Base-by-base conservation (phyloP, 2,888 invertebrate species). In the Aphelenchoides bicaudatus region DNA sequence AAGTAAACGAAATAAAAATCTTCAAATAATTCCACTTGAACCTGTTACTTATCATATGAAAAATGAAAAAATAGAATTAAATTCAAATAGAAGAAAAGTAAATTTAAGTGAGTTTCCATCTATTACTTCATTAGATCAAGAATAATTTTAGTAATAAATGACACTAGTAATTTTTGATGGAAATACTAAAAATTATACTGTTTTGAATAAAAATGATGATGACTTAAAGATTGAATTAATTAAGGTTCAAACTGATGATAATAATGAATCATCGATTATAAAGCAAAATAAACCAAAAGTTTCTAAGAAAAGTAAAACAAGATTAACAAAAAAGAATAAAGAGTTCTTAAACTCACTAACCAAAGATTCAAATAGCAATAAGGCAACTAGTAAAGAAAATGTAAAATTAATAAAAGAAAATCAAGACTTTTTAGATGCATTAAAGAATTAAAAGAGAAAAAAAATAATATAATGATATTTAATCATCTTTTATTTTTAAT, bases 91-190 rank as follows among this genome's bases (percentile, higher is more conserved):
- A n/a, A n/a, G n/a, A n/a, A n/a, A n/a, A n/a, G n/a, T n/a, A n/a
- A n/a, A n/a, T n/a, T n/a, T n/a, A n/a, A n/a, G n/a, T n/a, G n/a
- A n/a, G n/a, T n/a, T n/a, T n/a, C n/a, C n/a, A n/a, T n/a, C n/a
- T n/a, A 34, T 34, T 34, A 34, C 34, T 43, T 43, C 46, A 43
- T 43, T 43, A 43, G 46, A 43, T 43, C 46, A 43, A 43, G 46
- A 43, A 43, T 43, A 43, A 21, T 6, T 19, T 8, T 6, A 43
- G 46, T 3, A 2, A 47, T 52, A 54, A 52, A 52, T 52, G 51
- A 52, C 25, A 54, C 52, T 47, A 3, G 56, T 55, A 2, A 54
- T 51, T 51, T 54, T 54, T 4, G 56, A 56, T 52, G 56, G 57
- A 4, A 52, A 52, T n/a, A 52, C 51, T 51, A 3, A 1, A 54